phyloP scores from a whole-genome alignment of 2,888 invertebrate genomes.

The Drosophila planitibia region DNA sequence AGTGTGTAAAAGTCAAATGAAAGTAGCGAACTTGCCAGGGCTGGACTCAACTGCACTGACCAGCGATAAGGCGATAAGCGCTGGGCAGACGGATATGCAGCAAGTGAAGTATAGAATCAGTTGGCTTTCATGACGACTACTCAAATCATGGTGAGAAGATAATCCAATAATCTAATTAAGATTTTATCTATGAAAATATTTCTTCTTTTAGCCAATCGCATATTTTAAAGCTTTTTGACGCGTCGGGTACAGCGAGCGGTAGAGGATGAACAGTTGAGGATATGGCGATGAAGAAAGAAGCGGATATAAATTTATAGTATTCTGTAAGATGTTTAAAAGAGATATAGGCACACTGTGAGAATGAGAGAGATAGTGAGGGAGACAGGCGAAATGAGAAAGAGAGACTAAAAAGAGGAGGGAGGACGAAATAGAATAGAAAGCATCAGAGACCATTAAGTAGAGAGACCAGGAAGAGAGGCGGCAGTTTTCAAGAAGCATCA shows the following conservation, averaged over 20 bases:
- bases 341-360: not conserved
- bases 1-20: constrained; percentile 18
- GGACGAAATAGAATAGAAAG: not conserved
- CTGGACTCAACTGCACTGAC: constrained; percentile 1
- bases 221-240: not conserved
- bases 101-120: constrained; percentile 12
- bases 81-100: not conserved
- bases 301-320: not conserved
- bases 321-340: not conserved
- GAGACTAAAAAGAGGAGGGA: not conserved
- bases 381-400: not conserved
- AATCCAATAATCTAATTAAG: constrained; percentile 45
- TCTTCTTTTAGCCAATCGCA: not conserved
- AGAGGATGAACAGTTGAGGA: not conserved
- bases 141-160: constrained; percentile 11
- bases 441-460: not conserved
- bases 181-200: not conserved
- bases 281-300: not conserved
- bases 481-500: not conserved
- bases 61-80: not conserved
- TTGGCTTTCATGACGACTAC: constrained; percentile 11
- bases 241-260: not conserved
- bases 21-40: constrained; percentile 19
- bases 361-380: too few relatives aligned
- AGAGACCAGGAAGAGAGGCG: not conserved